Evolutionary conservation across 2,888 invertebrate species (phyloP).

Genomic region (Leptinotarsa tumamoca): DNA sequence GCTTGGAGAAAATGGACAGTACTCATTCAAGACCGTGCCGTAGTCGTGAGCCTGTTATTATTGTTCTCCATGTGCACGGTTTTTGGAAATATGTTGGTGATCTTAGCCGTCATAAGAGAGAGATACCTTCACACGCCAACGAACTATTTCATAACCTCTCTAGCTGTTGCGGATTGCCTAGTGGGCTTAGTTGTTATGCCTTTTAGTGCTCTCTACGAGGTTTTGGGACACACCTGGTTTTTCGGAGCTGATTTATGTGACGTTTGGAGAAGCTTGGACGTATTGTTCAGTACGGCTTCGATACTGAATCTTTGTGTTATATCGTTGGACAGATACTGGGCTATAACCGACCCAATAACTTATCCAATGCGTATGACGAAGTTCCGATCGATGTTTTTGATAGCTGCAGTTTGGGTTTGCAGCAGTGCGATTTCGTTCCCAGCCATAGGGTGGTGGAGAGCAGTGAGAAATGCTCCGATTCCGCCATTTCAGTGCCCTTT

Average conservation of each 20-base stretch:
- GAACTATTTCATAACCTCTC: conserved; percentile 96
- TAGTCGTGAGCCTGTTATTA: conserved; percentile 84
- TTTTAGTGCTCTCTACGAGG: conserved; percentile 91
- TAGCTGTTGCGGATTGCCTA: conserved; percentile 96
- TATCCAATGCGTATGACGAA: conserved; percentile 96
- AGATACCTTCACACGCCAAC: conserved; percentile 96
- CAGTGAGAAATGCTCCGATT: conserved; percentile 83
- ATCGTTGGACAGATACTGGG: conserved; percentile 97
- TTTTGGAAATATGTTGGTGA: conserved; percentile 94
- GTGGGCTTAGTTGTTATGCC: conserved; percentile 99
- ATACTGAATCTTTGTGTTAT: conserved; percentile 98
- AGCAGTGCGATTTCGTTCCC: conserved; percentile 98
- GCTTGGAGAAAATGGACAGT: conserved; percentile 67
- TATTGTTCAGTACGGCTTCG: conserved; percentile 96
- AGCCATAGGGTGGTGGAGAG: conserved; percentile 96
- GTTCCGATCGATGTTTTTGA: conserved; percentile 85
- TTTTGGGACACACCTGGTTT: conserved; percentile 90
- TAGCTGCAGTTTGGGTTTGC: conserved; percentile 96
- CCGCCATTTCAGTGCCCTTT: conserved; percentile 92
- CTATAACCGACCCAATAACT: conserved; percentile 97
- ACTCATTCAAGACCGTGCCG: conserved; percentile 77
- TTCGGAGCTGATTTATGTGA: conserved; percentile 98
- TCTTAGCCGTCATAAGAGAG: conserved; percentile 92
- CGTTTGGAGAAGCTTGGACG: conserved; percentile 96
- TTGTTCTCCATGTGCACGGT: conserved; percentile 93